phyloP scores from a whole-genome alignment of 1,140 invertebrate species.

The Lepidostoma basale region DNA sequence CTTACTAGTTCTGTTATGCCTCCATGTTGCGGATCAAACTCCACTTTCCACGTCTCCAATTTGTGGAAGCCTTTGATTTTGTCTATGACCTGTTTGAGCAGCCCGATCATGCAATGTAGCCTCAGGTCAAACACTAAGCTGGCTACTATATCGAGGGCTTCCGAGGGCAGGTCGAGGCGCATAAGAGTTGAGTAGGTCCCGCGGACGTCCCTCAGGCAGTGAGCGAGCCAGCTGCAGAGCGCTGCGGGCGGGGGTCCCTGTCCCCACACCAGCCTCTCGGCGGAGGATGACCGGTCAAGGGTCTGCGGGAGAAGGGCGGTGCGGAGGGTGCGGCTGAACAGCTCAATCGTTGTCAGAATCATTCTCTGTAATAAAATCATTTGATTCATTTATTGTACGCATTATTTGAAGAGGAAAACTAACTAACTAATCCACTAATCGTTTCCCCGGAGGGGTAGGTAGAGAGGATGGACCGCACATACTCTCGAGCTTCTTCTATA shows the following conservation, averaged over 20 bases:
- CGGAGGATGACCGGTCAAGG: constrained; percentile 49
- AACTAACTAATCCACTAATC: too few species aligned
- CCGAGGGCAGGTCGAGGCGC: constrained; percentile 77
- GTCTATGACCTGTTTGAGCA: constrained; percentile 83
- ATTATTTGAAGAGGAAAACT: too few species aligned
- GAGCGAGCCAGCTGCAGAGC: constrained; percentile 76
- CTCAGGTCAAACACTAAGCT: constrained; percentile 87
- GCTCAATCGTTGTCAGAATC: constrained; percentile 69
- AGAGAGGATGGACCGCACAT: too few species aligned
- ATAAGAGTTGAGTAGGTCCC: constrained; percentile 73
- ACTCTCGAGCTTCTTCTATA: too few species aligned
- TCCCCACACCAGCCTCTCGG: constrained; percentile 53
- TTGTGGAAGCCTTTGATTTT: constrained; percentile 78
- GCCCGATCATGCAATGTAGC: constrained; percentile 82
- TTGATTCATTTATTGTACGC: too few species aligned
- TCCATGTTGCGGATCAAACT: constrained; percentile 76
- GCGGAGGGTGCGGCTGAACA: constrained; percentile 70
- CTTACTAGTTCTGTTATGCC: constrained; percentile 83
- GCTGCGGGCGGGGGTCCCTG: constrained; percentile 57
- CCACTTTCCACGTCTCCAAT: constrained; percentile 88
- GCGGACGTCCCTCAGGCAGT: constrained; percentile 75
- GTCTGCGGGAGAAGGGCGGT: constrained; percentile 68
- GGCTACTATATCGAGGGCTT: constrained; percentile 81
- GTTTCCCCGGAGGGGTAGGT: too few species aligned
- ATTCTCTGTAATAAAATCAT: constrained; percentile 61